phyloP scores from a whole-genome alignment of 1,140 invertebrate species.

The Muscidifurax raptorellus region DNA sequence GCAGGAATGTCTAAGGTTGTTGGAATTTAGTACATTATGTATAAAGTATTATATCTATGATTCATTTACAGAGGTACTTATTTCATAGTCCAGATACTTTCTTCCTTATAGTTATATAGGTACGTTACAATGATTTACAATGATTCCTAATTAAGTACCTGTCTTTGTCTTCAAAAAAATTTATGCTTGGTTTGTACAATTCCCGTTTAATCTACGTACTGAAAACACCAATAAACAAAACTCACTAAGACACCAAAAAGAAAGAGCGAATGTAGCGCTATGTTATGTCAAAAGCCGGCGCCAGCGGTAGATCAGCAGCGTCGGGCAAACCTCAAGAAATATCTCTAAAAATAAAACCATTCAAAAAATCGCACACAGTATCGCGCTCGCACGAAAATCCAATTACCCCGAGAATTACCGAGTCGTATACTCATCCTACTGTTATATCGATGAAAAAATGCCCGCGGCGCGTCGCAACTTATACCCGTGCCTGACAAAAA shows the following conservation, averaged over 20 bases:
- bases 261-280: background rate
- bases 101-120: no score
- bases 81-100: no score
- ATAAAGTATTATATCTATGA: no score
- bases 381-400: no score
- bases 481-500: background rate
- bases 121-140: no score
- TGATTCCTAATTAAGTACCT: no score
- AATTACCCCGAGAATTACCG: background rate
- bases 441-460: background rate
- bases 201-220: no score
- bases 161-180: background rate
- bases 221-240: no score
- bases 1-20: no score
- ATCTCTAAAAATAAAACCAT: conserved; percentile 12
- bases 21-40: no score
- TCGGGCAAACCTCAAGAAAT: background rate
- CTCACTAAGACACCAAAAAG: background rate
- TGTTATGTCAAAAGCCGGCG: background rate
- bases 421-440: background rate
- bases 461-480: background rate
- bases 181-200: no score
- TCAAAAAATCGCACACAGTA: background rate
- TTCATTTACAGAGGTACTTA: no score
- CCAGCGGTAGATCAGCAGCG: background rate